Conservation (phyloP, 2,888 invertebrate genomes). For the Helicoverpa assulta region DNA sequence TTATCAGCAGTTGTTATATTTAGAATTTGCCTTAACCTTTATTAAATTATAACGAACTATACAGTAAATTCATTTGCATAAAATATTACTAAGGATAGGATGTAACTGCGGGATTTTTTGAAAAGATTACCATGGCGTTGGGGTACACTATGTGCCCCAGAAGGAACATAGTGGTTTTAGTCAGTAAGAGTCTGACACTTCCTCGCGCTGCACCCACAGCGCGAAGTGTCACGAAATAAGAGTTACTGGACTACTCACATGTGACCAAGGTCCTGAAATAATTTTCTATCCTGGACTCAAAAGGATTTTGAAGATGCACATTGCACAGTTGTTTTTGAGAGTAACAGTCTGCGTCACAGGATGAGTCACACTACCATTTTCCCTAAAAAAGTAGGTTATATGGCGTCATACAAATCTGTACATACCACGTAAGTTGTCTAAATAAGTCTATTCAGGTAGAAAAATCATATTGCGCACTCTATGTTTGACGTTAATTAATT, state of each 20-base stretch:
- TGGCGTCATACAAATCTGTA: too few species aligned
- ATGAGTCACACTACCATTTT: background rate
- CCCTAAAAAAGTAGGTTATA: background rate
- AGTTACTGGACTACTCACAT: background rate
- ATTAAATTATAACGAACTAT: background rate
- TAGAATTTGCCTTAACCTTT: slow-evolving; percentile 6
- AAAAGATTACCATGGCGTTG: too few species aligned
- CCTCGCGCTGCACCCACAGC: too few species aligned
- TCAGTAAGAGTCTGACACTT: too few species aligned
- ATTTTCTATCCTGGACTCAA: too few species aligned
- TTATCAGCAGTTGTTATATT: background rate
- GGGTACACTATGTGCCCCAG: too few species aligned
- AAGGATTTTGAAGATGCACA: too few species aligned
- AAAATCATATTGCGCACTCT: background rate
- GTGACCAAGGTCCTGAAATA: background rate
- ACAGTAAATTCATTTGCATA: too few species aligned
- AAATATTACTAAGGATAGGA: background rate
- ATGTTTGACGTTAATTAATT: background rate
- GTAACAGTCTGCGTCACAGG: background rate
- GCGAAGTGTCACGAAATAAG: too few species aligned
- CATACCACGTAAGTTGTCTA: too few species aligned
- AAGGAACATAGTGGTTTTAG: too few species aligned
- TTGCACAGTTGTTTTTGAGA: background rate
- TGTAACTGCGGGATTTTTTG: background rate
- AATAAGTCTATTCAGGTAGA: too few species aligned